Evolutionary conservation across 2,113 vertebrate species (phyloP).

Genomic region (Recurvirostra avosetta): DNA sequence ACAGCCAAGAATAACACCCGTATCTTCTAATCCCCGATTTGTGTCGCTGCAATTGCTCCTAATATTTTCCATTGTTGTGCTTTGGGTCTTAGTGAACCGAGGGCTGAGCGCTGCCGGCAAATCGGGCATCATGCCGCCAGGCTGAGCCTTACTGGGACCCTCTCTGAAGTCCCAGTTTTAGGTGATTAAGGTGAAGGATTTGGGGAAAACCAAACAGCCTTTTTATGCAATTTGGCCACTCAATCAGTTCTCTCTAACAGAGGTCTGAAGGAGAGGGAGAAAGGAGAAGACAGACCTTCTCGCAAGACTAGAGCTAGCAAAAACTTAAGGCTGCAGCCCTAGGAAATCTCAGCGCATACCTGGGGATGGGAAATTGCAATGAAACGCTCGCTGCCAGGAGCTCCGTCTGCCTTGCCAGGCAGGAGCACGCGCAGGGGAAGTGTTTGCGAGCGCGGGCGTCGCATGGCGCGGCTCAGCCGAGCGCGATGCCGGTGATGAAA

Average conservation of each 20-base stretch:
- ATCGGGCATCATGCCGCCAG: background rate
- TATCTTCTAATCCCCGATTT: slow-evolving; percentile 20
- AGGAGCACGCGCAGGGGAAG: background rate
- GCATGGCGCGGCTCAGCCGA: accelerated
- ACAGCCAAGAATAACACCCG: slow-evolving; percentile 30
- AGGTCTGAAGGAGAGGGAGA: background rate
- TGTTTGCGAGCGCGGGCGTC: accelerated
- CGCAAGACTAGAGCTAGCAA: background rate
- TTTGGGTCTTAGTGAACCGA: background rate
- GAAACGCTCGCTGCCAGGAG: background rate
- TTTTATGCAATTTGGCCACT: background rate
- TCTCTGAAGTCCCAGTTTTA: accelerated
- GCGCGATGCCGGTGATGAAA: background rate
- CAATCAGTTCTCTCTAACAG: accelerated
- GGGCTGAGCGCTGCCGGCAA: background rate
- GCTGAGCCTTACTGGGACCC: background rate
- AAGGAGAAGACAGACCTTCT: background rate
- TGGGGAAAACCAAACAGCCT: background rate
- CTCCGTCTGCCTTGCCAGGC: background rate
- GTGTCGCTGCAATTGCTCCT: slow-evolving; percentile 18
- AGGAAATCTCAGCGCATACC: background rate
- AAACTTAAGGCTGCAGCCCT: background rate
- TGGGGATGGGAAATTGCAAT: background rate
- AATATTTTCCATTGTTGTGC: slow-evolving; percentile 37
- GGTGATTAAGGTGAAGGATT: background rate